These are phyloP conservation scores for Mycetomoellerius zeteki DNA, from an alignment of 1,140 invertebrate genomes.

Conservation along the genomic window DNA sequence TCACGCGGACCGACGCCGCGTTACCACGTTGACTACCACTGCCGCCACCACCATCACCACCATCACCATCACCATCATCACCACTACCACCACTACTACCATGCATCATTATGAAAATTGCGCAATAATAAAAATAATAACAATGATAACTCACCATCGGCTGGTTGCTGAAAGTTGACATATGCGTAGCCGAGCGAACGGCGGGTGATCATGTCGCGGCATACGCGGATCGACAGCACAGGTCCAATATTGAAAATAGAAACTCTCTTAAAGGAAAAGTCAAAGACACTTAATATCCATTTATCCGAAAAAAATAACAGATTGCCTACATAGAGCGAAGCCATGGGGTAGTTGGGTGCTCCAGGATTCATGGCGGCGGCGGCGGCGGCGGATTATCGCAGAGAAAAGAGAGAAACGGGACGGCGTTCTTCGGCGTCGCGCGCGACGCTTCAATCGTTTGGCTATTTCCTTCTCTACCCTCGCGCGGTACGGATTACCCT, in stretches of 20 bases:
- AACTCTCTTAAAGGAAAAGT: no score
- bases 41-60: background rate
- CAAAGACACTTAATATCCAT: no score
- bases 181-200: constrained; percentile 99
- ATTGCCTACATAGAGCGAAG: constrained; percentile 99
- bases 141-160: constrained; percentile 94
- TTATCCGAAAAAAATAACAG: no score
- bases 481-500: background rate
- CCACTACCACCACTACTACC: background rate
- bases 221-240: constrained; percentile 99
- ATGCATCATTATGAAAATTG: background rate
- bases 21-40: background rate
- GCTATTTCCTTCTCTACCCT: background rate
- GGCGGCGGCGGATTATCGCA: constrained; percentile 44
- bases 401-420: background rate
- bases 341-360: constrained; percentile 96
- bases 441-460: background rate
- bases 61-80: background rate
- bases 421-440: background rate
- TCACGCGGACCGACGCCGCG: background rate
- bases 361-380: constrained; percentile 90
- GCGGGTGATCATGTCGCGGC: constrained; percentile 98
- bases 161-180: constrained; percentile 99
- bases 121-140: background rate
- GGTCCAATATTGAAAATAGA: no score